A percentile compares a stretch with the other conserved stretches of the same genome.
Evolutionary conservation across 2,797 vertebrate species (phyloP).

Genomic region (Labeo calbasu): DNA sequence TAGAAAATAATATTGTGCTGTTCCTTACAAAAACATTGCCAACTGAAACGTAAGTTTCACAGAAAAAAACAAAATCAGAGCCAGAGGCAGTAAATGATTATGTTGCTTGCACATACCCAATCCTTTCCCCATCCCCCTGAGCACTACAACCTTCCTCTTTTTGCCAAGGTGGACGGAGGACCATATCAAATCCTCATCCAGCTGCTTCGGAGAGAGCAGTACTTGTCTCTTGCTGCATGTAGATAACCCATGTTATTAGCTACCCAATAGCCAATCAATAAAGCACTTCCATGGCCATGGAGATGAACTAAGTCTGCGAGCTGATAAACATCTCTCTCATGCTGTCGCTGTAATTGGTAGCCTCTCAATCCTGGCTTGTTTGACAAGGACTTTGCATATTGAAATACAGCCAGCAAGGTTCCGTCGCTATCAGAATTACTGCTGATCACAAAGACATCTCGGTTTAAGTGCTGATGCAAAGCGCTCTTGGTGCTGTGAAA

Average conservation of each 20-base stretch:
- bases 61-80: background rate
- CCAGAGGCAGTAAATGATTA: background rate
- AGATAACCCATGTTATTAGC: constrained; percentile 88
- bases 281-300: constrained; percentile 75
- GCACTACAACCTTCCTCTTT: constrained; percentile 56
- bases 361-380: constrained; percentile 79
- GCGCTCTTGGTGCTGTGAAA: constrained; percentile 26
- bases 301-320: constrained; percentile 79
- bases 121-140: constrained; percentile 26
- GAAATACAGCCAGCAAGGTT: constrained; percentile 67
- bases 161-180: constrained; percentile 62
- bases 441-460: constrained; percentile 55
- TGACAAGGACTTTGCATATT: constrained; percentile 82
- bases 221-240: constrained; percentile 80
- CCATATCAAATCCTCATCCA: constrained; percentile 80
- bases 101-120: constrained; percentile 8
- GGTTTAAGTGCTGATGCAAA: constrained; percentile 53
- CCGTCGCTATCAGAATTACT: constrained; percentile 54
- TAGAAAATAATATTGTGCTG: background rate
- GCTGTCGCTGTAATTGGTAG: constrained; percentile 80
- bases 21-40: background rate
- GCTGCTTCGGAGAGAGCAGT: constrained; percentile 71
- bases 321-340: constrained; percentile 82
- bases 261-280: constrained; percentile 86
- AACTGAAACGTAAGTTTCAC: background rate